A percentile compares a stretch with the other conserved stretches of the same genome.
phyloP scores from a whole-genome alignment of 1,140 invertebrate genomes.

The Drosophila bocki region DNA sequence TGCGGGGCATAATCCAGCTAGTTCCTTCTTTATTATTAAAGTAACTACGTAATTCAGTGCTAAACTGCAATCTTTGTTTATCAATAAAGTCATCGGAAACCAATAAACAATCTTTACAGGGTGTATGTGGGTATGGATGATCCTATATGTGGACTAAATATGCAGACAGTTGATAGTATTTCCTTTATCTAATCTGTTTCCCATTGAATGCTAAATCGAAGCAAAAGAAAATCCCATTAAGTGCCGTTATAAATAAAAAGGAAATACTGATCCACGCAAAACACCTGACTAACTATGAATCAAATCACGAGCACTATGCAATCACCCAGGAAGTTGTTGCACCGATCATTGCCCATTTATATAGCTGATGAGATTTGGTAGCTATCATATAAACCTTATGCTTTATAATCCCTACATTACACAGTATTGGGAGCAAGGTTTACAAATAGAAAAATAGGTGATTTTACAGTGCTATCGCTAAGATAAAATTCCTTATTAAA shows the following conservation, averaged over 20 bases:
- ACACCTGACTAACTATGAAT: conserved; percentile 31
- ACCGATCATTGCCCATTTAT: conserved; percentile 6
- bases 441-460: not conserved
- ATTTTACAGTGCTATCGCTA: not conserved
- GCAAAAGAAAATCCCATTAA: conserved; percentile 32
- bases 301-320: conserved; percentile 18
- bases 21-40: not conserved
- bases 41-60: not conserved
- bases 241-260: conserved; percentile 25
- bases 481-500: not conserved
- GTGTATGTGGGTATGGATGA: not conserved
- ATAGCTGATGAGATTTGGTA: conserved; percentile 3
- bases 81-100: not conserved
- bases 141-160: not conserved
- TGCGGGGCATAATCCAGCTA: not conserved
- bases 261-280: not conserved
- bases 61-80: not conserved
- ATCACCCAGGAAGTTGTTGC: conserved; percentile 24
- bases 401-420: not conserved
- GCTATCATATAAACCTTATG: no score
- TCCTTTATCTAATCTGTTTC: conserved; percentile 29
- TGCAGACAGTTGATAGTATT: not conserved
- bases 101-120: conserved; percentile 2
- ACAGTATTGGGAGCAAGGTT: not conserved
- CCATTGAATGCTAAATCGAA: conserved; percentile 38